phyloP scores from a whole-genome alignment of 2,113 vertebrate genomes.

The Psilopogon haemacephalus region DNA sequence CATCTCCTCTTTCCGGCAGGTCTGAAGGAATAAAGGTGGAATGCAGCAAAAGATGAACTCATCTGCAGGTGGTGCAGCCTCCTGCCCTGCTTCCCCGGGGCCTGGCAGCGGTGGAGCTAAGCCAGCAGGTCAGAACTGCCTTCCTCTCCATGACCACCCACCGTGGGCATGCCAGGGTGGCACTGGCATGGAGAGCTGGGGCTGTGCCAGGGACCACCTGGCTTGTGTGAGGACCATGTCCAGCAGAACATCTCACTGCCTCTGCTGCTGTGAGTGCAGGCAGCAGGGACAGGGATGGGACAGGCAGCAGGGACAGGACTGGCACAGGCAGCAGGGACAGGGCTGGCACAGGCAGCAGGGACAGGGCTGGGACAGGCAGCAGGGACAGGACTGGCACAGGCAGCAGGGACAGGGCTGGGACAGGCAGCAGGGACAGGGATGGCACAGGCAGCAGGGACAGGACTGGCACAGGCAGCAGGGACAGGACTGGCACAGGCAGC shows the following conservation, averaged over 20 bases:
- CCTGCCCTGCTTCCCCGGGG: neutral
- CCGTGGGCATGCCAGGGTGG: accelerated
- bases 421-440: neutral
- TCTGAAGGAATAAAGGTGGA: neutral
- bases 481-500: neutral
- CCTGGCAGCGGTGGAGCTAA: neutral
- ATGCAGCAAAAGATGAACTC: accelerated
- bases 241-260: neutral
- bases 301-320: too few species aligned
- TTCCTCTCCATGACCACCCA: accelerated
- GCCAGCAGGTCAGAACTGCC: accelerated
- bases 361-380: too few species aligned
- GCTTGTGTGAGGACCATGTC: accelerated
- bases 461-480: neutral
- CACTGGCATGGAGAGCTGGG: accelerated
- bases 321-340: neutral
- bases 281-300: neutral
- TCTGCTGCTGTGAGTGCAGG: accelerated
- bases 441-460: too few species aligned
- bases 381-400: too few species aligned
- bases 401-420: neutral
- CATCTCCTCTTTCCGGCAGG: accelerated
- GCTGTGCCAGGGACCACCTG: accelerated
- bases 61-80: accelerated
- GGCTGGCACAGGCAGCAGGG: neutral